A percentile compares a stretch with the other conserved stretches of the same genome.
These are phyloP conservation scores for Tetranychus piercei DNA, from an alignment of 2,888 invertebrate genomes.

Conservation along the genomic window DNA sequence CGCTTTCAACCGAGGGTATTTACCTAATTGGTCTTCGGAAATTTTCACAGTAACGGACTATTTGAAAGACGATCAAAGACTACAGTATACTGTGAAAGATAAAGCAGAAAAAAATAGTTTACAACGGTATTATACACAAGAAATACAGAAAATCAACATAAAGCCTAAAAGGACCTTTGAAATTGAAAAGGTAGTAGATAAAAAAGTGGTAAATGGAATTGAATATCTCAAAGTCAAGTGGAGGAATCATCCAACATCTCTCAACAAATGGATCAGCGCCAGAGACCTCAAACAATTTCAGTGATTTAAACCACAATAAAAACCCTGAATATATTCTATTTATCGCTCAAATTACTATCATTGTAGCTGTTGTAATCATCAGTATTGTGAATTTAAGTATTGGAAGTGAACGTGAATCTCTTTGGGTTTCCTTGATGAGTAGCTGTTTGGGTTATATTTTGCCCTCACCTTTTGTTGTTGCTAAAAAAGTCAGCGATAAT, in stretches of 20 bases:
- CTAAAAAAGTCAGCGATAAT: not conserved
- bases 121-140: not conserved
- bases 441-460: conserved; percentile 14
- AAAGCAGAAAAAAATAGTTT: not conserved
- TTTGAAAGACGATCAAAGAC: not conserved
- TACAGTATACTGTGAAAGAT: not conserved
- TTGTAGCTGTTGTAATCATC: not conserved
- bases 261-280: not conserved
- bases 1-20: not conserved
- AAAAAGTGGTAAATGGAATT: not conserved
- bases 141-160: not conserved
- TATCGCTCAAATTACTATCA: not conserved
- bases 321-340: conserved; percentile 7
- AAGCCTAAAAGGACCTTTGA: not conserved
- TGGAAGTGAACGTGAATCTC: not conserved
- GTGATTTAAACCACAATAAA: not conserved
- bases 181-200: not conserved
- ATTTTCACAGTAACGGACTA: not conserved
- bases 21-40: not conserved
- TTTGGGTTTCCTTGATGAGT: conserved; percentile 8
- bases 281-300: not conserved
- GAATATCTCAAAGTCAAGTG: not conserved
- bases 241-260: not conserved
- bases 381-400: not conserved
- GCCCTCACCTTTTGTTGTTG: not conserved